Base-by-base conservation (phyloP, 2,888 invertebrate genomes). In the Rhamphomyia laevipes region DNA sequence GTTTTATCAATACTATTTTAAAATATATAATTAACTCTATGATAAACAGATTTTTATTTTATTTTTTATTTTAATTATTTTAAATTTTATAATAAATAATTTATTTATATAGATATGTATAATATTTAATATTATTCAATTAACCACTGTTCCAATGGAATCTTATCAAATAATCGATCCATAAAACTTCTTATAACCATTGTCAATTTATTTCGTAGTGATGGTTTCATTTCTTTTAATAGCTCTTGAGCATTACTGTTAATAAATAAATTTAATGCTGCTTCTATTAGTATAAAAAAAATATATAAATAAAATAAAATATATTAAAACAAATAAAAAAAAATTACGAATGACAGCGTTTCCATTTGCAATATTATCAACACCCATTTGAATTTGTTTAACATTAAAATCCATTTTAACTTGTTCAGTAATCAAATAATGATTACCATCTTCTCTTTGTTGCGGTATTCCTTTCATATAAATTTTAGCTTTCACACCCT, bases 331-430 rank as follows among this genome's bases (percentile, higher is more conserved):
- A 23, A 40, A 35, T n/a, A n/a, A n/a, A n/a, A n/a, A n/a, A 35
- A 33, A 27, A 27, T 77, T 70, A 89, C 89, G 84, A 59, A 89
- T 71, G 35, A 89, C 85, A 16, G 83, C 73, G 63, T 88, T 89
- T 59, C 84, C 81, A 62, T 86, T 86, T 56, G 86, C 83, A 46
- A 88, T 76, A 62, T 88, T 88, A 62, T 87, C 84, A 23, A 89
- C 88, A 15, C 88, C 88, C 89, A 89, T 89, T 65, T 77, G 77
- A 43, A 89, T 87, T 56, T 84, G 78, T 61, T 81, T 82, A 16
- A 89, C 87, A 62, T 83, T 85, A 70, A 89, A 89, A 68, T 89
- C 89, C 76, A 89, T 83, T 67, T 89, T 89, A 11, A 88, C 75
- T 61, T 86, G 82, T 62, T 86, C 80, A 51, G 88, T 74, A 51